Percentiles rank a stretch among this genome's conserved stretches.
These are phyloP conservation scores for Physeter macrocephalus DNA, from an alignment of 2,113 vertebrate species.

Conservation along the genomic window DNA sequence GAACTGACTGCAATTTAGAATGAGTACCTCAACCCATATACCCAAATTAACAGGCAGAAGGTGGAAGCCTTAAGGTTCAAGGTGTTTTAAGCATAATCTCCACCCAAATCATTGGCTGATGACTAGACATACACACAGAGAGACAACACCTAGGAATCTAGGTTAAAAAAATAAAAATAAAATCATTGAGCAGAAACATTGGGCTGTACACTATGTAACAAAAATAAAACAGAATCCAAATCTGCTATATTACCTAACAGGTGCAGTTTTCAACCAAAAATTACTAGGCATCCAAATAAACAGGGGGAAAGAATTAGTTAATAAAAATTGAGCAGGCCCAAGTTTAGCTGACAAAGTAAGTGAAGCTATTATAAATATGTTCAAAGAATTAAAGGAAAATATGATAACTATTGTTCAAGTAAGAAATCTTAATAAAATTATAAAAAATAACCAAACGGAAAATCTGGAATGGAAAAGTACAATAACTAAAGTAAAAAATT, in stretches of 20 bases:
- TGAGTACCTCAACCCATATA: not conserved
- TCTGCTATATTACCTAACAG: not conserved
- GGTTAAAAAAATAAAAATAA: not conserved
- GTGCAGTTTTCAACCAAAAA: not conserved
- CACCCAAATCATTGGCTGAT: not conserved
- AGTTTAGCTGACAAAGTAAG: not conserved
- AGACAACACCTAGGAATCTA: not conserved
- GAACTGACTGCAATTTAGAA: not conserved
- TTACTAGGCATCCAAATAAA: conserved; percentile 9
- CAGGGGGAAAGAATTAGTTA: not conserved
- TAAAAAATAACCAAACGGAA: not conserved
- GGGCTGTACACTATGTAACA: not conserved
- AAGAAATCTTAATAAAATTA: not conserved
- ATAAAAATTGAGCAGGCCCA: not conserved
- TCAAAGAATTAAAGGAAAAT: not conserved
- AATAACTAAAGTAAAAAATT: not conserved
- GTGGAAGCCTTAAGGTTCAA: not conserved
- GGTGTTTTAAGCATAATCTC: not conserved
- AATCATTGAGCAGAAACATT: not conserved
- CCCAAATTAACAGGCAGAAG: not conserved
- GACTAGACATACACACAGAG: not conserved
- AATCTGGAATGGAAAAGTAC: not conserved
- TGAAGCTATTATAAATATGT: not conserved
- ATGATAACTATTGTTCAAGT: not conserved
- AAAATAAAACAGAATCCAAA: not conserved